Percentiles rank a stretch among this genome's conserved stretches.
Evolutionary conservation across 2,797 vertebrate genomes (phyloP).

Genomic region (Neostethus bicornis): DNA sequence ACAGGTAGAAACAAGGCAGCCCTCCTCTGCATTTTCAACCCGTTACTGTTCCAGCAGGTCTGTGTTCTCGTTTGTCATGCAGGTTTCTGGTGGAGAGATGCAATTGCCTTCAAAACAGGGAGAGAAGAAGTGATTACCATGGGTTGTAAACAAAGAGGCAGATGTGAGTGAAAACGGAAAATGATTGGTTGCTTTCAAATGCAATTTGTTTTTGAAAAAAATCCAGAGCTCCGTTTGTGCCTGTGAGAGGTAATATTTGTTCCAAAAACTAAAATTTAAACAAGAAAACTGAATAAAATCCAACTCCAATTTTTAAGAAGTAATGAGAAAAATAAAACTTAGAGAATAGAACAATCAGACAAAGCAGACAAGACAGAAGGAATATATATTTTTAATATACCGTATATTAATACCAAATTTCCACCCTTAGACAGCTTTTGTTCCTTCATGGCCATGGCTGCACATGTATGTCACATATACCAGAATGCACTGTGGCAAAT

Average conservation of each 20-base stretch:
- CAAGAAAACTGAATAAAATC: constrained; percentile 34
- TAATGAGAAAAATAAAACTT: constrained; percentile 14
- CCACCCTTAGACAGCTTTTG: constrained; percentile 41
- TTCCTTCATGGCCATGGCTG: constrained; percentile 39
- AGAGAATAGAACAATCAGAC: constrained; percentile 36
- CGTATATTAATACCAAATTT: constrained; percentile 44
- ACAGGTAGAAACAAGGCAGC: constrained; percentile 56
- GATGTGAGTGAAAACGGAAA: constrained; percentile 44
- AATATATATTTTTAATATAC: constrained; percentile 43
- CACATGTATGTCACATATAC: too few species aligned
- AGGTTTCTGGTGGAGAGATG: constrained; percentile 59
- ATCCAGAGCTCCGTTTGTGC: constrained; percentile 28
- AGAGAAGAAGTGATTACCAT: constrained; percentile 58
- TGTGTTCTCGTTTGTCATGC: constrained; percentile 64
- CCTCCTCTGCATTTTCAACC: constrained; percentile 37
- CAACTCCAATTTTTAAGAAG: constrained; percentile 7
- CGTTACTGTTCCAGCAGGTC: constrained; percentile 42
- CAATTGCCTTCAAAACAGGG: constrained; percentile 55
- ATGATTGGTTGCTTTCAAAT: constrained; percentile 68
- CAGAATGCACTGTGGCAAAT: too few species aligned
- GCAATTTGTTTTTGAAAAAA: constrained; percentile 69
- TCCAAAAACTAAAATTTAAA: constrained; percentile 28
- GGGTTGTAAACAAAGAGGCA: constrained; percentile 50
- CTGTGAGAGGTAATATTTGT: constrained; percentile 21
- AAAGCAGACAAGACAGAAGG: constrained; percentile 49